Evolutionary conservation across 53 echinoderm and acorn worm species (phyloP).

Genomic region (Holothuria scabra): DNA sequence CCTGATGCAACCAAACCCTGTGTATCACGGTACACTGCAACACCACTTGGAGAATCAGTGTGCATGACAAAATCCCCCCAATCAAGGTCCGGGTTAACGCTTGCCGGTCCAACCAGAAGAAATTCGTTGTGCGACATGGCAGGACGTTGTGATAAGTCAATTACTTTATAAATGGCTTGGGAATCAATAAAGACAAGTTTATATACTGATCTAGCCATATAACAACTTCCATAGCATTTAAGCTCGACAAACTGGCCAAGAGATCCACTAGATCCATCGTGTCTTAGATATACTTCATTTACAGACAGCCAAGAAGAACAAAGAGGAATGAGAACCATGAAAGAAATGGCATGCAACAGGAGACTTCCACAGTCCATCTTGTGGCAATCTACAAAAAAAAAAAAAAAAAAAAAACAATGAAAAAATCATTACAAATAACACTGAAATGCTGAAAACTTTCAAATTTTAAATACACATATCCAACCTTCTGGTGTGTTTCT

Average conservation of each 20-base stretch:
- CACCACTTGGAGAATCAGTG: slow-evolving; percentile 18
- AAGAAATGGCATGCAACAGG: no score
- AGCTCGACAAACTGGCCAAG: slow-evolving; percentile 28
- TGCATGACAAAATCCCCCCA: slow-evolving; percentile 25
- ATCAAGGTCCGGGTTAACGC: background rate
- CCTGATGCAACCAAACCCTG: background rate
- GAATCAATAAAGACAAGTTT: slow-evolving; percentile 34
- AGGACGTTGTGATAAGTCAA: background rate
- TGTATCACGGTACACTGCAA: background rate
- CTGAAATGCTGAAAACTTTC: no score
- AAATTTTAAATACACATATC: no score
- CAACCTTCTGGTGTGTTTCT: no score
- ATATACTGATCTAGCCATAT: background rate
- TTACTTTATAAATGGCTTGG: background rate
- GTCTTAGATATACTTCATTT: slow-evolving; percentile 16
- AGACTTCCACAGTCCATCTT: no score
- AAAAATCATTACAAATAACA: no score
- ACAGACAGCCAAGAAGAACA: background rate
- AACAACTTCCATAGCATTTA: background rate
- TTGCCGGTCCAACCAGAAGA: slow-evolving; percentile 15
- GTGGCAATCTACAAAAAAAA: no score
- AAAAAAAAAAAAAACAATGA: no score
- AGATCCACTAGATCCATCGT: background rate
- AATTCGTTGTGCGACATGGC: slow-evolving; percentile 18
- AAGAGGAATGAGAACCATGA: no score